These are phyloP conservation scores for Cylindroiulus punctatus DNA, from an alignment of 2,888 invertebrate species.

Conservation along the genomic window DNA sequence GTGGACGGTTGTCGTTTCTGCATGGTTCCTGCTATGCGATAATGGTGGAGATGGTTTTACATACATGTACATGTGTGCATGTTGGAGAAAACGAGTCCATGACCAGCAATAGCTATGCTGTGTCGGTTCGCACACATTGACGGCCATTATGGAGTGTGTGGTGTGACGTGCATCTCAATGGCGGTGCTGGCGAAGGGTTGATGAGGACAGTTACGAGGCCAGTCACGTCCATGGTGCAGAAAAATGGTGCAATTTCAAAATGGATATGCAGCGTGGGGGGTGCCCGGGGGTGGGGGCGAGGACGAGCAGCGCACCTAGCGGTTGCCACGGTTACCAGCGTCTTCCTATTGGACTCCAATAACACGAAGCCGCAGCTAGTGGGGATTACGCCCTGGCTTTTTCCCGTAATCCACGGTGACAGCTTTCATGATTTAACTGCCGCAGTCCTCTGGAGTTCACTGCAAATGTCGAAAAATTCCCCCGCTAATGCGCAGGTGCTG, in stretches of 20 bases:
- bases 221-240: not conserved
- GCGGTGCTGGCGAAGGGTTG: not conserved
- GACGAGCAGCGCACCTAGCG: not conserved
- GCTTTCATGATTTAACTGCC: conserved; percentile 39
- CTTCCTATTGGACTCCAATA: conserved; percentile 31
- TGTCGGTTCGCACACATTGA: too few relatives aligned
- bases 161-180: not conserved
- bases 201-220: not conserved
- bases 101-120: too few relatives aligned
- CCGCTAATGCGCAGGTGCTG: too few relatives aligned
- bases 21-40: too few relatives aligned
- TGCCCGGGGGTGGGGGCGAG: not conserved
- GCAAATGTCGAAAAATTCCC: not conserved
- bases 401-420: conserved; percentile 26
- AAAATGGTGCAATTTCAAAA: not conserved
- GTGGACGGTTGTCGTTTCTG: too few relatives aligned
- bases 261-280: not conserved
- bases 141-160: not conserved
- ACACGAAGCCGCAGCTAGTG: conserved; percentile 36
- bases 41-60: too few relatives aligned
- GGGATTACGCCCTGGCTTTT: conserved; percentile 30
- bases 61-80: too few relatives aligned
- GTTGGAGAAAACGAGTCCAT: too few relatives aligned
- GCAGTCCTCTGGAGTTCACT: not conserved
- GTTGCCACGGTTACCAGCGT: not conserved